Percentiles rank a stretch among this genome's conserved stretches.
phyloP scores from a whole-genome alignment of 2,113 vertebrate species.

The Muntiacus reevesi region DNA sequence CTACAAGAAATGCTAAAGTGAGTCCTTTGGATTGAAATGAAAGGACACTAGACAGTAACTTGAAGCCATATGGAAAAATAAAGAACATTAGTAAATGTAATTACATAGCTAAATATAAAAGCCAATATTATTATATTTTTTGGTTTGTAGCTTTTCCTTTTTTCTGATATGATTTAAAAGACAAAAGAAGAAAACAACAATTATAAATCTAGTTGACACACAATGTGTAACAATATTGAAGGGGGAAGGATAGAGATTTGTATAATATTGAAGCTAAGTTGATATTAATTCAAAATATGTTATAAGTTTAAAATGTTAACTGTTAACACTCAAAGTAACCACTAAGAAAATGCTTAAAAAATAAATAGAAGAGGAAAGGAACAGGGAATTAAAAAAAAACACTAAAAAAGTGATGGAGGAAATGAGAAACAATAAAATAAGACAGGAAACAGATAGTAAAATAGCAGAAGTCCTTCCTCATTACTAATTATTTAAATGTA shows the following conservation, averaged over 20 bases:
- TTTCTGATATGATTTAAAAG: not conserved
- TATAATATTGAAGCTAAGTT: not conserved
- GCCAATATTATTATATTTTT: not conserved
- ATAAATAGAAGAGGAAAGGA: not conserved
- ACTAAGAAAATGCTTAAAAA: constrained; percentile 2
- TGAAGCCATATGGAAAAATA: not conserved
- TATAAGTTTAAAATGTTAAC: constrained; percentile 20
- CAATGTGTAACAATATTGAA: not conserved
- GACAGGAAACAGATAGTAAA: not conserved
- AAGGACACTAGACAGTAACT: not conserved
- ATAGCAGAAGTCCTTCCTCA: not conserved
- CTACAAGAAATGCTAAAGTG: not conserved
- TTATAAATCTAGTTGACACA: not conserved
- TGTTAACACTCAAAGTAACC: not conserved
- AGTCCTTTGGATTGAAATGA: not conserved
- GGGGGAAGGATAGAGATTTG: not conserved
- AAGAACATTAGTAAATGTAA: not conserved
- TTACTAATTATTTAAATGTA: constrained; percentile 1
- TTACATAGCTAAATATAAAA: not conserved
- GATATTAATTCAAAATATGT: constrained; percentile 14
- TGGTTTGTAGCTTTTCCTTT: not conserved
- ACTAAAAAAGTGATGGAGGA: not conserved
- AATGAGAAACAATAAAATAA: not conserved
- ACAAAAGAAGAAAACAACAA: not conserved
- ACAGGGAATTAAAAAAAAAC: not conserved